Evolutionary conservation across 2,113 vertebrate species (phyloP), one percentile per base, ranked within the genome.

Genomic region (Perognathus longimembris): DNA sequence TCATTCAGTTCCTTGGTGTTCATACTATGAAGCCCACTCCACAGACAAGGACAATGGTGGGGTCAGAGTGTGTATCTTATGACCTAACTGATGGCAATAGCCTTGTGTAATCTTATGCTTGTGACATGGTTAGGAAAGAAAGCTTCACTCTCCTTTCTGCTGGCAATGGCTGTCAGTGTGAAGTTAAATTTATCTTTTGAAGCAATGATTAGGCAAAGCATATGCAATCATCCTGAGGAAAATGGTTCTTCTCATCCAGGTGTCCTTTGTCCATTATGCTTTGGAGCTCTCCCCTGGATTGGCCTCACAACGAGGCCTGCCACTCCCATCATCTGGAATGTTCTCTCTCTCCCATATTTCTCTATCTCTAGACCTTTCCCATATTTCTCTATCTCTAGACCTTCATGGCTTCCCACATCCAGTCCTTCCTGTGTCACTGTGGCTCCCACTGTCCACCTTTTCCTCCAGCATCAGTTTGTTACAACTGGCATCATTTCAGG

Each of bases 401-500:
- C 22, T 69, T 6, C 28, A 0, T 9, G 61, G 32, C 57, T 64
- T 83, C 61, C n/a, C 4, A 0, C 0, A 3, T 12, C 5, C 34
- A n/a, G 38, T 18, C 18, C 38, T 10, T 40, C 50, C 11, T 54
- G 10, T 17, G 3, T 80, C 34, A 0, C 18, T 5, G 18, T 11
- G 28, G 20, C 36, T 36, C 0, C 14, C 67, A 21, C 14, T 14
- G 4, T 7, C 69, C 18, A 1, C 0, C 0, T 17, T 32, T 50
- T 0, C 14, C 7, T 40, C 34, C 14, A 66, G 61, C 5, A 3
- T 8, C n/a, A n/a, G 12, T 42, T 69, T 54, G n/a, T 2, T 5
- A 1, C 11, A 4, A 0, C 63, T 0, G 3, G 15, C 26, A 54
- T 66, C 54, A 2, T 54, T 45, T 24, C 26, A 32, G 15, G 4